A percentile compares a stretch with the other conserved stretches of the same genome.
Conservation (phyloP, 2,113 vertebrate genomes). For the Paraplagusia blochii region DNA sequence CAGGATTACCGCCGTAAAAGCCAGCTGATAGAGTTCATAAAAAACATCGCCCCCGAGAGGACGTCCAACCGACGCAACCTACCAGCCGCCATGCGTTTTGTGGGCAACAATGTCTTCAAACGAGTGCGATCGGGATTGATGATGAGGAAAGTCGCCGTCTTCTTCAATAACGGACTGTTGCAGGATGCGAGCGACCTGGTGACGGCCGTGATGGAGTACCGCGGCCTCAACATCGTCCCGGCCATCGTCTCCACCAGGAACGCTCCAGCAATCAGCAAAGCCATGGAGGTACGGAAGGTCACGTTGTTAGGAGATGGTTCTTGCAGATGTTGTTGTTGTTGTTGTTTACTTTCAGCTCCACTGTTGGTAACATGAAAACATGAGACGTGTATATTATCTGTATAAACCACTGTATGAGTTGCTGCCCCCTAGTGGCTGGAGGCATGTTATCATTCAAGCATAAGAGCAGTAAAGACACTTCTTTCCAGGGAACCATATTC, state of each 20-base stretch:
- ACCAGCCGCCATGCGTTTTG: conserved; percentile 82
- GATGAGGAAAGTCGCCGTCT: conserved; percentile 82
- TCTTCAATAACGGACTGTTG: conserved; percentile 73
- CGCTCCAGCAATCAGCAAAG: conserved; percentile 58
- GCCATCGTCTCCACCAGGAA: conserved; percentile 76
- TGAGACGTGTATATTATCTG: too few species aligned
- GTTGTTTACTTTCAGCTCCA: too few species aligned
- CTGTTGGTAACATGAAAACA: too few species aligned
- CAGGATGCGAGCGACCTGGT: conserved; percentile 60
- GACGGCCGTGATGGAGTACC: conserved; percentile 81
- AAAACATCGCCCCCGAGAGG: conserved; percentile 70
- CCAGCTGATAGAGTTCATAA: conserved; percentile 71
- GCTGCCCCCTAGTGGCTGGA: too few species aligned
- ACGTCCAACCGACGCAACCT: conserved; percentile 72
- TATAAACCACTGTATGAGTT: too few species aligned
- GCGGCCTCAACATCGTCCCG: conserved; percentile 71
- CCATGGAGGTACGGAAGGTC: conserved; percentile 70
- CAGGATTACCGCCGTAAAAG: conserved; percentile 73
- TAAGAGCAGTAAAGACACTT: too few species aligned
- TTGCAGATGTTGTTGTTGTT: too few species aligned
- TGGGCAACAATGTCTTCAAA: conserved; percentile 84
- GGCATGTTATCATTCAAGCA: too few species aligned
- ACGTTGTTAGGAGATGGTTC: not conserved
- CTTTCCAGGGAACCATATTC: too few species aligned
- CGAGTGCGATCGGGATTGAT: conserved; percentile 72